Evolutionary conservation across 2,888 invertebrate species (phyloP).

Genomic region (Leucozona laternaria): DNA sequence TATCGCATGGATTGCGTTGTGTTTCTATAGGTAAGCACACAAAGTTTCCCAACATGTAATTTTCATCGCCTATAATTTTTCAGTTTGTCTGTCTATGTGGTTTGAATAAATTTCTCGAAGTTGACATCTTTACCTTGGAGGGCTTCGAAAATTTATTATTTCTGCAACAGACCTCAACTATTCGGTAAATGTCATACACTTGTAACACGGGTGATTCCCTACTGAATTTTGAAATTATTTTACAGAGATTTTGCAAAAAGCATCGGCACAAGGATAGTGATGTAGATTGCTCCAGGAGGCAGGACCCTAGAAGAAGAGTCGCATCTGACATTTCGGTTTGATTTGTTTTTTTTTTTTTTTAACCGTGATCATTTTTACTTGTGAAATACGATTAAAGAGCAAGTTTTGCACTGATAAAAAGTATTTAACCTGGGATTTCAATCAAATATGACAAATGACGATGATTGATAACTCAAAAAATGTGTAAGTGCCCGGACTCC

Average conservation of each 20-base stretch:
- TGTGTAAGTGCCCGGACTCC: no score
- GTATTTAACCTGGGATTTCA: no score
- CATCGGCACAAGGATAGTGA: not conserved
- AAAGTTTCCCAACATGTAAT: not conserved
- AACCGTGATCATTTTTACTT: no score
- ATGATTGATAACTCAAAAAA: no score
- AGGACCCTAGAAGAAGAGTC: not conserved
- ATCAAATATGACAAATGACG: no score
- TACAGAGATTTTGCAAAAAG: not conserved
- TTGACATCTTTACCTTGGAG: not conserved
- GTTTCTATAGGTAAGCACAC: not conserved
- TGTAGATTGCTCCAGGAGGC: no score
- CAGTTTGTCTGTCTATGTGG: constrained; percentile 6
- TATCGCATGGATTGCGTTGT: not conserved
- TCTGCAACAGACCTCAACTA: not conserved
- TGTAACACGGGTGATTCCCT: not conserved
- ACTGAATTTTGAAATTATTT: not conserved
- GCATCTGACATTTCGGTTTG: no score
- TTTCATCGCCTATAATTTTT: not conserved
- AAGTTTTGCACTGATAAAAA: no score
- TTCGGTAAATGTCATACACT: not conserved
- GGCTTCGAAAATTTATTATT: not conserved
- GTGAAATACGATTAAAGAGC: no score
- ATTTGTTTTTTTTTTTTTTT: no score
- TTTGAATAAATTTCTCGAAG: not conserved